phyloP scores from a whole-genome alignment of 2,888 invertebrate genomes.

The Rhorus exstirpatorius region DNA sequence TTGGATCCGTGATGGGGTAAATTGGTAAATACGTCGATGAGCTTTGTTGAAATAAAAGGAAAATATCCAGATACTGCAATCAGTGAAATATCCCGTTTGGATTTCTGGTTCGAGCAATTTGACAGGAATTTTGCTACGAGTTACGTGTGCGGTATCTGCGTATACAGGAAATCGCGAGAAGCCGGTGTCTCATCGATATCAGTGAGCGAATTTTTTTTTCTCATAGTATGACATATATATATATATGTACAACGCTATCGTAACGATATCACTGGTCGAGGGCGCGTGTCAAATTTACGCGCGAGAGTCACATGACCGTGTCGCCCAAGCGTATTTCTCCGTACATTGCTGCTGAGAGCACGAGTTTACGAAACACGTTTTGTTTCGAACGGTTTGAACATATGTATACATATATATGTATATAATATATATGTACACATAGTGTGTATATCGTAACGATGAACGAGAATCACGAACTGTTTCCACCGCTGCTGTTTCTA shows the following conservation, averaged over 20 bases:
- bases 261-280: conserved; percentile 40
- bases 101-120: conserved; percentile 25
- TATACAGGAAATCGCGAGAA: conserved; percentile 50
- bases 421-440: background rate
- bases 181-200: conserved; percentile 12
- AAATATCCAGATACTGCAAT: conserved; percentile 4
- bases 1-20: background rate
- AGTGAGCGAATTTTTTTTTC: conserved; percentile 7
- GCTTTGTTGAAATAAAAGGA: background rate
- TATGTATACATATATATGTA: background rate
- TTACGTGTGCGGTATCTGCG: conserved; percentile 39
- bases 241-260: conserved; percentile 3
- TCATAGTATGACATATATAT: conserved; percentile 6
- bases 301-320: conserved; percentile 46
- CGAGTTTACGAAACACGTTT: conserved; percentile 62
- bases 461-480: conserved; percentile 53
- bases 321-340: conserved; percentile 51
- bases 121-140: conserved; percentile 2
- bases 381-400: conserved; percentile 45
- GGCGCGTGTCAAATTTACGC: conserved; percentile 45
- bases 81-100: conserved; percentile 14
- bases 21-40: background rate
- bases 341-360: conserved; percentile 16
- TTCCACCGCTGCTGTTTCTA: conserved; percentile 32
- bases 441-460: conserved; percentile 41